phyloP scores from a whole-genome alignment of 1,140 invertebrate species.

The Cyclina sinensis region DNA sequence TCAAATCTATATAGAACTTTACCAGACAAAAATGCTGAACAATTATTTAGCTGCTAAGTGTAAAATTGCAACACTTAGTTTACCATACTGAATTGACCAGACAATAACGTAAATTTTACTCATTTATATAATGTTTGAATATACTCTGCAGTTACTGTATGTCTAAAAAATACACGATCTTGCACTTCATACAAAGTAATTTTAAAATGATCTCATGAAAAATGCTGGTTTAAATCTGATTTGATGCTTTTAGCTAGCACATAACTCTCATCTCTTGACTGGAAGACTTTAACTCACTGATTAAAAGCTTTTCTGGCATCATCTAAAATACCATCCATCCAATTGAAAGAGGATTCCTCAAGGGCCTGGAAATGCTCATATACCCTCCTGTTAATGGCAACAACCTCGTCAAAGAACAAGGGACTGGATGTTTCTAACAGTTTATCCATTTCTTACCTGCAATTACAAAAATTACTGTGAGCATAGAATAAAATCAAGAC shows the following conservation, averaged over 20 bases:
- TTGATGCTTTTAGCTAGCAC: not conserved
- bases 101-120: too few relatives aligned
- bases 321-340: conserved; percentile 47
- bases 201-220: not conserved
- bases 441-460: conserved; percentile 31
- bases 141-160: too few relatives aligned
- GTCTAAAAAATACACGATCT: too few relatives aligned
- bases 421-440: not conserved
- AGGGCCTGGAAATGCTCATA: not conserved
- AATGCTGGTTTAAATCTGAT: not conserved
- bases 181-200: too few relatives aligned
- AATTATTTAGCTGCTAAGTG: too few relatives aligned
- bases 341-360: conserved; percentile 1
- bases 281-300: too few relatives aligned
- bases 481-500: too few relatives aligned
- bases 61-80: too few relatives aligned
- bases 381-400: not conserved
- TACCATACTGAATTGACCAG: too few relatives aligned
- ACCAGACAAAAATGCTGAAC: too few relatives aligned
- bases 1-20: too few relatives aligned
- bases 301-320: conserved; percentile 54
- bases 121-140: too few relatives aligned
- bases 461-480: not conserved
- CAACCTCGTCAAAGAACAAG: conserved; percentile 35
- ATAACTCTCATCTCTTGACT: not conserved